Conservation (phyloP, 2,113 vertebrate genomes). For the Chinchilla lanigera region DNA sequence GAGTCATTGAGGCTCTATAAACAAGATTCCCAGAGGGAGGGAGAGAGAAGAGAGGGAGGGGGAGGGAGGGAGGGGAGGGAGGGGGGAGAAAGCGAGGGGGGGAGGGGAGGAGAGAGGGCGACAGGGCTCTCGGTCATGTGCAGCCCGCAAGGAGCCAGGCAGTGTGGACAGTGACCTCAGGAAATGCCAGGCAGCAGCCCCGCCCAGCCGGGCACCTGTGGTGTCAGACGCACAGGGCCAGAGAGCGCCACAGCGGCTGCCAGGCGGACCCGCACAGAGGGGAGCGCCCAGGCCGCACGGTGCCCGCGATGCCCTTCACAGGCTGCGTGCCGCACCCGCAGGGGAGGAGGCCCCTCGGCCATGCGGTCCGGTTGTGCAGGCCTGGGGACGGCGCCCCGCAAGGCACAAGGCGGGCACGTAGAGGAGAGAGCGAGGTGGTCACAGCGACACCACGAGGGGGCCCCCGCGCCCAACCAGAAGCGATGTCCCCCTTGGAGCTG, state of each 20-base stretch:
- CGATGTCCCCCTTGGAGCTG: neutral
- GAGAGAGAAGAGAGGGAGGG: rapidly evolving
- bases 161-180: neutral
- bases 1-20: neutral
- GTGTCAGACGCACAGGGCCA: neutral
- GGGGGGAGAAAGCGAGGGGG: neutral
- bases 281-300: no score
- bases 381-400: neutral
- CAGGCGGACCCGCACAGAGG: no score
- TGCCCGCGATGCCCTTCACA: neutral
- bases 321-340: neutral
- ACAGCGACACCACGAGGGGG: neutral
- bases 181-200: neutral
- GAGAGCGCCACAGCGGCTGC: no score
- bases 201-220: neutral
- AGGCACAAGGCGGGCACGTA: neutral
- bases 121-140: neutral
- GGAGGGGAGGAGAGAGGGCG: no score
- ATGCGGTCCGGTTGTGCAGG: neutral
- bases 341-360: neutral
- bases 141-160: neutral
- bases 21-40: rapidly evolving
- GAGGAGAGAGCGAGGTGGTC: neutral
- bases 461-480: neutral
- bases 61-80: rapidly evolving